Evolutionary conservation across 1,140 invertebrate species (phyloP).

Genomic region (Coptotermes formosanus): DNA sequence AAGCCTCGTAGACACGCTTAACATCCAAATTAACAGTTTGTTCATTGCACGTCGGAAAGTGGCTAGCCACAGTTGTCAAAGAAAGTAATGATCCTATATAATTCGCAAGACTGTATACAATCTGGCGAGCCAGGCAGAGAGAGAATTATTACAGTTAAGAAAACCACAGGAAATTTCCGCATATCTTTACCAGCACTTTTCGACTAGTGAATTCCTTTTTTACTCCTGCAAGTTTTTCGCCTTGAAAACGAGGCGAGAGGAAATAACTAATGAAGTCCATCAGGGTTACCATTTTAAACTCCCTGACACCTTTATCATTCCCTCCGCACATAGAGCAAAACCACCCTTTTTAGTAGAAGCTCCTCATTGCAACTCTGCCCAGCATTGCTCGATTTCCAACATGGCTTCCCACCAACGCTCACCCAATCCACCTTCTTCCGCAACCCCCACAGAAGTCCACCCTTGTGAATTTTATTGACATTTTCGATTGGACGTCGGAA

Average conservation of each 20-base stretch:
- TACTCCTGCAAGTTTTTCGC: neutral
- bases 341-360: conserved; percentile 25
- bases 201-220: neutral
- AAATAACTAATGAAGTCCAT: conserved; percentile 28
- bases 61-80: no score
- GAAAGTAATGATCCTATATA: no score
- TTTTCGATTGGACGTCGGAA: conserved; percentile 28
- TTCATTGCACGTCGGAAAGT: no score
- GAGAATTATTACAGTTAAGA: neutral
- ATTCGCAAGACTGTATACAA: neutral
- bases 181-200: neutral
- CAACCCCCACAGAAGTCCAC: conserved; percentile 12
- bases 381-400: conserved; percentile 22
- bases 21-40: no score
- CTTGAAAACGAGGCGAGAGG: neutral
- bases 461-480: conserved; percentile 29
- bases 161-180: neutral
- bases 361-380: conserved; percentile 19
- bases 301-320: neutral
- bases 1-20: no score
- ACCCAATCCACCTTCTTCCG: neutral
- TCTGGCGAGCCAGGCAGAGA: neutral
- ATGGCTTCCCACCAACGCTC: conserved; percentile 16
- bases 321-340: neutral
- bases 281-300: neutral